Evolutionary conservation across 2,797 vertebrate genomes (phyloP), one percentile per base, ranked within the genome.

Genomic region (Caiman crocodilus): DNA sequence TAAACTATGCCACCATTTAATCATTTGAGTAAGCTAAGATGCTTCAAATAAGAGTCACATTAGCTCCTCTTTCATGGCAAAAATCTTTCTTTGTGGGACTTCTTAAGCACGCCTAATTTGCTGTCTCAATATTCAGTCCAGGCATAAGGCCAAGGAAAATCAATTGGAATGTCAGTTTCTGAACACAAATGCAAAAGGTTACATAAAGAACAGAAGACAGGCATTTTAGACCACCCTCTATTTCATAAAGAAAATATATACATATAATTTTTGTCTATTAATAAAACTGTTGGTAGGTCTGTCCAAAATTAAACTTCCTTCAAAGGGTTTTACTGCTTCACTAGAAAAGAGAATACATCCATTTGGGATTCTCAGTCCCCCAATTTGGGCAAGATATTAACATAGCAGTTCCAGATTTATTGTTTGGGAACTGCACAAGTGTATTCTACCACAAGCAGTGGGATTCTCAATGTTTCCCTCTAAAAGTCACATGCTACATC

Each of bases 121-220:
- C 96, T 97, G 96, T 96, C 97, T 98, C 96, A 96, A 97, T 98
- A 98, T 98, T 97, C 91, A 96, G 96, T 94, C 97, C 94, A 98
- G 98, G 98, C 98, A 84, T 4, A 78, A 92, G 69, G 98, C 98
- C 98, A 98, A 98, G 93, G 97, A 97, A 98, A 98, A 98, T 97
- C 83, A 97, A 96, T 96, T 88, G 91, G 94, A 97, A 97, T 97
- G 97, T 97, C 97, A 97, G 96, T 97, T 97, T 98, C 97, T 97
- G 97, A 98, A 98, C 96, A 98, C 94, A 98, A 98, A 98, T 96
- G 95, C 94, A 96, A 95, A 97, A 98, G 97, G 95, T 96, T 98
- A 98, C 96, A 97, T 94, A 97, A 97, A 97, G 94, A 90, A 95
- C 89, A 91, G 94, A 98, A 97, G 98, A 98, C 97, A 98, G 97